Evolutionary conservation across 2,113 vertebrate genomes (phyloP), one percentile per base, ranked within the genome.

Genomic region (Tricholaema leucomelas): DNA sequence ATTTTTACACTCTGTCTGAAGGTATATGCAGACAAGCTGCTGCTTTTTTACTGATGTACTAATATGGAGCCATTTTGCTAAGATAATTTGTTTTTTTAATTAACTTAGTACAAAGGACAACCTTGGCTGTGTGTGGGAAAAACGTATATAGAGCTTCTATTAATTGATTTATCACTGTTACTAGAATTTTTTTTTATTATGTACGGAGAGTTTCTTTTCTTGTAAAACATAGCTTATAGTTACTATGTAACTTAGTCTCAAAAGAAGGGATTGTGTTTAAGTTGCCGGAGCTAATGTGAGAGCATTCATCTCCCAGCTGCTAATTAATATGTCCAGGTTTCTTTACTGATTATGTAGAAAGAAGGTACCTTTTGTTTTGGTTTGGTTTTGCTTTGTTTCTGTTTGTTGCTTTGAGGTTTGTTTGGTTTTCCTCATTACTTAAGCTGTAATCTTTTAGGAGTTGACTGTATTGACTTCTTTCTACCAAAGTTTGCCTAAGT

Each of bases 251-350:
- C 54, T 60, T 90, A 78, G 69, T 73, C 76, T 94, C 82, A 81
- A 20, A 94, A 89, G 67, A 82, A 84, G 31, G 12, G 44, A 75
- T n/a, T 65, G 60, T 64, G 80, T 78, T 90, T 87, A 71, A 81
- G 73, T 72, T 69, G 76, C 60, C 85, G 50, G 31, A 58, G 21
- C 38, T 86, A 84, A 60, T 7, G 44, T 1, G 10, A 40, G 21
- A 30, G 50, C 56, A 64, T 86, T 94, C 24, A 65, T 38, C 66
- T 84, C 74, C 61, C 44, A 76, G 56, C 38, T 90, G 64, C 61
- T 94, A 86, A 90, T 85, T 85, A 92, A 93, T 88, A 84, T 90
- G 40, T 81, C 85, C 50, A n/a, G 18, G 52, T 85, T 89, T 87
- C 61, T 52, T 72, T 38, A 50, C 50, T 67, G 46, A 72, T 69